A percentile compares a stretch with the other conserved stretches of the same genome.
Evolutionary conservation across 2,797 vertebrate species (phyloP).

Genomic region (Vultur gryphus): DNA sequence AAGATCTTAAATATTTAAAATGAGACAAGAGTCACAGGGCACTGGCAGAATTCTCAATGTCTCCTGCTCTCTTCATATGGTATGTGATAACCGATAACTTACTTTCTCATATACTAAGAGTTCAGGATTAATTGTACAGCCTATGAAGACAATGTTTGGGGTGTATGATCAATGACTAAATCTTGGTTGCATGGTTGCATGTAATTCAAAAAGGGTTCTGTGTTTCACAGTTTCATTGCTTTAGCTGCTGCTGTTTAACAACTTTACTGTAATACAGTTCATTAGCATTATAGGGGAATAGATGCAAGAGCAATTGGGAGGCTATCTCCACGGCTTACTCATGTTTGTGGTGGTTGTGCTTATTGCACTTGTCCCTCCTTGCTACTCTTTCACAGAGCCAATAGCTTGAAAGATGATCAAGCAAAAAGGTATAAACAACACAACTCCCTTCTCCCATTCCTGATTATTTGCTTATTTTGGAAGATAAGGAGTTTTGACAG

Average conservation of each 20-base stretch:
- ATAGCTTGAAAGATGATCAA: neutral
- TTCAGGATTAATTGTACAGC: neutral
- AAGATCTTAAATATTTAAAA: neutral
- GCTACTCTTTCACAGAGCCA: neutral
- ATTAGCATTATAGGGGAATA: neutral
- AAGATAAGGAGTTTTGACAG: neutral
- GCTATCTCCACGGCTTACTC: neutral
- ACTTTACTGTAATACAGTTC: neutral
- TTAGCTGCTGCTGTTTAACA: neutral
- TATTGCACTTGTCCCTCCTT: neutral
- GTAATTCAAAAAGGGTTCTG: neutral
- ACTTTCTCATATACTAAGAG: neutral
- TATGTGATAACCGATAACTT: neutral
- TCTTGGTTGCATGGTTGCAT: neutral
- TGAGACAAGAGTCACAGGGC: neutral
- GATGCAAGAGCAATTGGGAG: neutral
- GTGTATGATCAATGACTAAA: neutral
- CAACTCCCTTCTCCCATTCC: neutral
- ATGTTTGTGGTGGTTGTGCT: neutral
- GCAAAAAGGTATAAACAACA: neutral
- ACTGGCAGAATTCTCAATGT: neutral
- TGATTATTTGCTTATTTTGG: constrained; percentile 11
- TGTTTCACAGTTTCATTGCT: neutral
- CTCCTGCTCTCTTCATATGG: neutral
- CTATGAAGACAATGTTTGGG: neutral